Conservation (phyloP, 2,113 vertebrate species). For the Rhea pennata region DNA sequence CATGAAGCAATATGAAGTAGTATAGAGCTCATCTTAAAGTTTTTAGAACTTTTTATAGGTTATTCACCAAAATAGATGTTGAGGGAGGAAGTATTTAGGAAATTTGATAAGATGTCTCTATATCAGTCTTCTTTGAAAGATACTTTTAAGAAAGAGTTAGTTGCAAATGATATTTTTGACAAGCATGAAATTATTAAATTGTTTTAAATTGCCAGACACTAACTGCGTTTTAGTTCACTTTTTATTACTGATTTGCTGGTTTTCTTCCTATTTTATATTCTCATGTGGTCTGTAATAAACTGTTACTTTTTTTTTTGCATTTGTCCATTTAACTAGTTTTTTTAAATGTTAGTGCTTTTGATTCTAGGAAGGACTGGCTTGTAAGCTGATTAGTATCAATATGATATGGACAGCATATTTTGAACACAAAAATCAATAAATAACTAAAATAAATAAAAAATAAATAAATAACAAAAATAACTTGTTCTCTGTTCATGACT, state of each 20-base stretch:
- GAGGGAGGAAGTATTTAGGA: not conserved
- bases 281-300: not conserved
- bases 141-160: not conserved
- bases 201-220: not conserved
- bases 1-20: rapidly evolving
- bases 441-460: no score
- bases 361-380: not conserved
- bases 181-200: not conserved
- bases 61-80: not conserved
- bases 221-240: not conserved
- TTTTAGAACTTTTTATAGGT: not conserved
- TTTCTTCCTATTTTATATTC: not conserved
- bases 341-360: not conserved
- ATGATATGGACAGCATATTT: not conserved
- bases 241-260: not conserved
- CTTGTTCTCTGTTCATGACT: not conserved
- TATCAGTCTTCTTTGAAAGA: not conserved
- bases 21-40: not conserved
- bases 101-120: not conserved
- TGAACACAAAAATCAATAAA: not conserved
- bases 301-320: not conserved
- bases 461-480: not conserved
- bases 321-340: not conserved
- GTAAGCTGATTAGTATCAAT: not conserved
- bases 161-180: not conserved